phyloP scores from a whole-genome alignment of 2,113 vertebrate genomes.

The Ahaetulla prasina region DNA sequence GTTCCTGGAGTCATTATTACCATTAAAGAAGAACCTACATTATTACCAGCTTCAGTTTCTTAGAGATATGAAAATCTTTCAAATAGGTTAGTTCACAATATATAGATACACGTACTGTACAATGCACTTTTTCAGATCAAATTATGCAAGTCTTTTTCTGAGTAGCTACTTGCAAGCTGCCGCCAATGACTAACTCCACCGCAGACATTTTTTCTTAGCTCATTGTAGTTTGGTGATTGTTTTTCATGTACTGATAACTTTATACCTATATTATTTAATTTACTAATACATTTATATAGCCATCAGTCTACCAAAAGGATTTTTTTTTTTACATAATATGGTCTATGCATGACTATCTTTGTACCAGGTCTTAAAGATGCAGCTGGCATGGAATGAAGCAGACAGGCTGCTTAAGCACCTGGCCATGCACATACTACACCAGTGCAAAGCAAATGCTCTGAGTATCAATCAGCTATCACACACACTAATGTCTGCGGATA shows the following conservation, averaged over 20 bases:
- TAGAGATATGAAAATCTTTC: neutral
- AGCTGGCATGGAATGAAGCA: neutral
- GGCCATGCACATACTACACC: neutral
- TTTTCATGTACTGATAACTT: neutral
- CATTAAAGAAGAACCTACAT: neutral
- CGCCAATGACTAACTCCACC: neutral
- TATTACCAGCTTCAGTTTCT: neutral
- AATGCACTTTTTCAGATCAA: neutral
- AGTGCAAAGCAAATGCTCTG: neutral
- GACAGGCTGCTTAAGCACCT: neutral
- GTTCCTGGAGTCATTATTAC: neutral
- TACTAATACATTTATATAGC: neutral
- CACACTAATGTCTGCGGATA: neutral
- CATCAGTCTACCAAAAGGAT: neutral
- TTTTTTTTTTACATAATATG: neutral
- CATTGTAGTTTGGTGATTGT: neutral
- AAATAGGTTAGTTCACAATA: neutral
- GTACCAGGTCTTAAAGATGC: neutral
- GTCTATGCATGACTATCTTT: neutral
- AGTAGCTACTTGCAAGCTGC: neutral
- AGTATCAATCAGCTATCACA: neutral
- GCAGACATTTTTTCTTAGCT: neutral
- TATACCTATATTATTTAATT: neutral
- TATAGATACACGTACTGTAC: neutral
- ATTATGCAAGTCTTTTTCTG: neutral